Base-by-base conservation (phyloP, 2,113 vertebrate species). In the Oncorhynchus keta region DNA sequence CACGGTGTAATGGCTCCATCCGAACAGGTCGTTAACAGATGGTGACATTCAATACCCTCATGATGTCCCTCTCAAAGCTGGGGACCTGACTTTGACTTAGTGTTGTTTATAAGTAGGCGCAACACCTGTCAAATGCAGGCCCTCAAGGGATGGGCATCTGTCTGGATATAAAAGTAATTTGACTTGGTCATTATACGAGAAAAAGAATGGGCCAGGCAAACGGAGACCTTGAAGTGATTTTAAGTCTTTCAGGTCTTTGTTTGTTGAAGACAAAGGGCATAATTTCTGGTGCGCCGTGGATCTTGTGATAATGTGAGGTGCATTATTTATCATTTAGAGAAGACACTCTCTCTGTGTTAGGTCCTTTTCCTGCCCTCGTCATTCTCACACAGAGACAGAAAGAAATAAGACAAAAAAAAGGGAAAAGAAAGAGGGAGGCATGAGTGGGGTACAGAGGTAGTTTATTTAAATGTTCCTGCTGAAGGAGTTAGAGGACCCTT, bases 31-130 rank as follows among this genome's bases (percentile, higher is more conserved):
- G 57, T 83, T 85, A 87, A 88, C 91, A 92, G 89, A 92, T 90
- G 92, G 89, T 90, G 91, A 90, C 90, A 91, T 92, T 90, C 85
- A 85, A 89, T 79, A 76, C 83, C 85, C 82, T 49, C 77, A 85
- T 85, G 76, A 87, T 79, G 81, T 86, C 81, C 81, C n/a, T 26
- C 20, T 22, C 81, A 51, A 18, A 70, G 83, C 82, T 77, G 24
- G 62, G 3, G 74, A 68, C 39, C 39, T 45, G 39, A 11, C 39
- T 45, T 45, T 45, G 39, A 45, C 39, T 45, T 45, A 73, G 68
- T 39, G 64, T 79, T 62, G 64, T 86, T 81, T 71, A 32, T 64
- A 68, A 32, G 12, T 69, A 7, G 75, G 78, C 76, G 71, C 80
- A 83, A 79, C 85, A 90, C 78, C 85, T 87, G 87, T 83, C 79